Conservation (phyloP, 2,113 vertebrate species). For the Rostratula benghalensis region DNA sequence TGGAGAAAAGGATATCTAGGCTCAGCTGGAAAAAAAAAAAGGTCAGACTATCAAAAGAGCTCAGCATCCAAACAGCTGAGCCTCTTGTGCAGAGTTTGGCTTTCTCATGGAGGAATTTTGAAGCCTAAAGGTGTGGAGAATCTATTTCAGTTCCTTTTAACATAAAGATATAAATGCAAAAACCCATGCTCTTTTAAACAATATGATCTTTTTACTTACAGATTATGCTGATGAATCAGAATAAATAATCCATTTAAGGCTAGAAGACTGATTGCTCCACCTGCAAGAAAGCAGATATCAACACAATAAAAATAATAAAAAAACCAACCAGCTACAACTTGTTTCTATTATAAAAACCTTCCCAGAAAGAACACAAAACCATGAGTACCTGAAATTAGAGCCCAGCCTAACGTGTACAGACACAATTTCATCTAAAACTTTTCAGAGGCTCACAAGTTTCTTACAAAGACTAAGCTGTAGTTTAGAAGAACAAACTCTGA, state of each 20-base stretch:
- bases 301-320: background rate
- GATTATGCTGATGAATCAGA: constrained; percentile 93
- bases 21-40: background rate
- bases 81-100: background rate
- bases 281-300: constrained; percentile 66
- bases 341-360: background rate
- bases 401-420: no score
- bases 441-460: background rate
- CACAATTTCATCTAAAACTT: background rate
- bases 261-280: constrained; percentile 92
- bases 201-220: constrained; percentile 82
- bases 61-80: background rate
- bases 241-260: constrained; percentile 94
- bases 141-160: background rate
- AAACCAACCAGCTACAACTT: background rate
- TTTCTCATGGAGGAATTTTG: background rate
- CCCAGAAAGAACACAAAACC: background rate
- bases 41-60: background rate
- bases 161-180: background rate
- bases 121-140: background rate
- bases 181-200: background rate
- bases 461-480: background rate
- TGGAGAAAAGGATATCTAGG: background rate
- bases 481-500: background rate
- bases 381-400: background rate